Evolutionary conservation across 2,888 invertebrate species (phyloP).

Genomic region (Cataglyphis cursor): DNA sequence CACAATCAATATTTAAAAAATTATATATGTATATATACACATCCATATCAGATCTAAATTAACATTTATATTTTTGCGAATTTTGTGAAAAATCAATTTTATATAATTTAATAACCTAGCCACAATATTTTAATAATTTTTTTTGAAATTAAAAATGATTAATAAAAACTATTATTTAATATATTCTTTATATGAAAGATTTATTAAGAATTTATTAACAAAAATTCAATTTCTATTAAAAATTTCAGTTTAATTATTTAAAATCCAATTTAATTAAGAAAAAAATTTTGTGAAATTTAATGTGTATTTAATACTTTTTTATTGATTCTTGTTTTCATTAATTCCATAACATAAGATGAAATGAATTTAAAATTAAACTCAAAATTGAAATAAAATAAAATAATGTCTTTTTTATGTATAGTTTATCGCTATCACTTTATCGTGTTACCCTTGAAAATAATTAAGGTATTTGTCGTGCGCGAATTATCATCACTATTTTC

Average conservation of each 20-base stretch:
- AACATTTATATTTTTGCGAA: constrained; percentile 21
- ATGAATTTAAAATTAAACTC: not conserved
- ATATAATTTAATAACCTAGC: constrained; percentile 4
- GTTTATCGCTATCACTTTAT: constrained; percentile 4
- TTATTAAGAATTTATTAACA: not conserved
- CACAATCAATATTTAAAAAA: constrained; percentile 17
- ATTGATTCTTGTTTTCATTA: not conserved
- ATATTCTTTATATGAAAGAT: not conserved
- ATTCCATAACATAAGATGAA: not conserved
- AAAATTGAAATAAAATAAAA: constrained; percentile 17
- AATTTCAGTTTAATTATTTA: not conserved
- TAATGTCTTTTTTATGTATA: not conserved
- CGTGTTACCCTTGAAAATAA: not conserved
- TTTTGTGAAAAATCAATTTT: not conserved
- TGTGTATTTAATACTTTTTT: not conserved
- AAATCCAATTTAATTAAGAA: not conserved
- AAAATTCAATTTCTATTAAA: not conserved
- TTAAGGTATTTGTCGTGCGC: constrained; percentile 1
- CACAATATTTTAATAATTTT: not conserved
- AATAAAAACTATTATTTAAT: not conserved
- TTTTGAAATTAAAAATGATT: not conserved
- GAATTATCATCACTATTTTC: constrained; percentile 10
- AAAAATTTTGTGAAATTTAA: too few species aligned
- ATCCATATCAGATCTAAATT: constrained; percentile 23
- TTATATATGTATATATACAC: not conserved